Base-by-base conservation (phyloP, 1,140 invertebrate species). In the Drosophila lacertosa region DNA sequence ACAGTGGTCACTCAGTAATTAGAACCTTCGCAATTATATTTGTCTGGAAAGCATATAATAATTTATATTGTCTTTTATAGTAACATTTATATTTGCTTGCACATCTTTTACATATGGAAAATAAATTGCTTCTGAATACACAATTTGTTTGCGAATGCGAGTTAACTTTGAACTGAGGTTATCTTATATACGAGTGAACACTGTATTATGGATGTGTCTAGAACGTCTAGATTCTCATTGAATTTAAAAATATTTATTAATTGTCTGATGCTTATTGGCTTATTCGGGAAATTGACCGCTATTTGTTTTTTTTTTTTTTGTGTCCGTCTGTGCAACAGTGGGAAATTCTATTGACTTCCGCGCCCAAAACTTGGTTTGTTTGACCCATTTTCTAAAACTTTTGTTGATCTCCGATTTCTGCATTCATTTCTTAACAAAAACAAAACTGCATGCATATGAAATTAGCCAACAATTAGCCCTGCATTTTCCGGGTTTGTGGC, bases 331-430 rank as follows among this genome's bases (percentile, higher is more conserved):
- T 44, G 42, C 26, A 47, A 51, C 33, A 35, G 20, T 57, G 33
- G 32, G 16, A 45, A 64, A 57, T 68, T 59, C 65, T 33, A 75
- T 55, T 73, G 57, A 80, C 59, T 76, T 77, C 58, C 60, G 54
- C 67, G 59, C 59, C 55, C 67, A 57, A 76, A 62, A 79, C 39
- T 39, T 48, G 32, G 44, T 72, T 60, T 37, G 60, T 48, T 53
- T 76, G 73, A 76, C 73, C 73, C 53, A 76, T 40, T 68, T 76
- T 37, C 13, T 32, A 18, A 35, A 48, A 6, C 32, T 64, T 7
- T 40, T 55, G 33, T 29, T 40, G 9, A 45, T 73, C 77, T 86
- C 82, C 53, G 50, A 80, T 86, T 86, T 81, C 82, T 77, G 69
- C 54, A 72, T 54, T 42, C 58, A 88, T 88, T 84, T 86, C 73